phyloP scores from a whole-genome alignment of 2,113 vertebrate genomes.

The Atractosteus spatula region DNA sequence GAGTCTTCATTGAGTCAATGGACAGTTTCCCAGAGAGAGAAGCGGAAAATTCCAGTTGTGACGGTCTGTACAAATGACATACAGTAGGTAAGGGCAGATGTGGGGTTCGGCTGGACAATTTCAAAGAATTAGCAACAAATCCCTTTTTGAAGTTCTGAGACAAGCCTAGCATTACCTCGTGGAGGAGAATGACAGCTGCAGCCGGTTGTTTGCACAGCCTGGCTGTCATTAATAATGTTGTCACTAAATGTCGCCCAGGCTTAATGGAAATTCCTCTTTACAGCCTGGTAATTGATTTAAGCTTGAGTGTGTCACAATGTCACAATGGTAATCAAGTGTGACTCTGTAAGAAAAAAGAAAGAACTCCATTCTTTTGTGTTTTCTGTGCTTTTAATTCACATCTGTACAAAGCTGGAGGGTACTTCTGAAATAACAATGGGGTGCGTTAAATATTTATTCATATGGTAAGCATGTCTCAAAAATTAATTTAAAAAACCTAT shows the following conservation, averaged over 20 bases:
- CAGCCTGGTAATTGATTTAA: not conserved
- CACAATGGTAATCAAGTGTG: slow-evolving; percentile 3
- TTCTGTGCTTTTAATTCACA: too few relatives aligned
- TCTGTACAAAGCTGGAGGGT: not conserved
- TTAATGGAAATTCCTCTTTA: not conserved
- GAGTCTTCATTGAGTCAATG: too few relatives aligned
- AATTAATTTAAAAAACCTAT: not conserved
- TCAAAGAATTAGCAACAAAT: too few relatives aligned
- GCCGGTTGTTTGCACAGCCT: not conserved
- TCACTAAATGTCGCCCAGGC: not conserved
- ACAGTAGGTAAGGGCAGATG: too few relatives aligned
- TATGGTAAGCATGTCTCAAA: not conserved
- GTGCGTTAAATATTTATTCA: not conserved
- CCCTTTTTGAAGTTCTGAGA: too few relatives aligned
- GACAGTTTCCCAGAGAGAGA: too few relatives aligned
- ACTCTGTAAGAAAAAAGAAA: not conserved
- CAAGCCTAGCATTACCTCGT: too few relatives aligned
- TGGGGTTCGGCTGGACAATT: too few relatives aligned
- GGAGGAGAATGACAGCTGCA: not conserved
- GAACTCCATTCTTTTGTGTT: not conserved
- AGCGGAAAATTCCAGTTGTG: too few relatives aligned
- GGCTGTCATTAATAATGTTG: slow-evolving; percentile 4
- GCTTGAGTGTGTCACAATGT: slow-evolving; percentile 3
- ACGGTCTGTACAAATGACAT: too few relatives aligned
- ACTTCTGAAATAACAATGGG: not conserved